These are phyloP conservation scores for Riparia riparia DNA, from an alignment of 2,113 vertebrate genomes.

Conservation along the genomic window DNA sequence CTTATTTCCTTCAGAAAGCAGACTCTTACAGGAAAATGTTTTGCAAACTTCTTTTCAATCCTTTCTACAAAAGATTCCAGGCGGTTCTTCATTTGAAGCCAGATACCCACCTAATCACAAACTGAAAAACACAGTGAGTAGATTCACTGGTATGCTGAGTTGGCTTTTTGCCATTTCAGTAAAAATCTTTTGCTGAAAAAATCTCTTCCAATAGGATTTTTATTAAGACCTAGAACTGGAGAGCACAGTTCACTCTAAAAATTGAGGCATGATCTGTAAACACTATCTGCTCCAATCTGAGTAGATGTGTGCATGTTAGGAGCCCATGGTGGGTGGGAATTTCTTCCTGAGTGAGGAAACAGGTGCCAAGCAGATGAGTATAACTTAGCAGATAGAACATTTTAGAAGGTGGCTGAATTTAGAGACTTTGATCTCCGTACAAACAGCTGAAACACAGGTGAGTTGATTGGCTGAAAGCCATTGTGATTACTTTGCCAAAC, in stretches of 20 bases:
- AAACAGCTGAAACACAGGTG: constrained; percentile 16
- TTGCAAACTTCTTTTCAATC: not conserved
- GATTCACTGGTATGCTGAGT: not conserved
- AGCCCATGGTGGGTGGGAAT: not conserved
- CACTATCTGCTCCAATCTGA: not conserved
- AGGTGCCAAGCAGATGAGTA: not conserved
- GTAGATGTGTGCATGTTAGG: accelerated
- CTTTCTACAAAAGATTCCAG: not conserved
- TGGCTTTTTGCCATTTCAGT: not conserved
- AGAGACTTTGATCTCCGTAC: not conserved
- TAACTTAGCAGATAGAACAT: not conserved
- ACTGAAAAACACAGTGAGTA: not conserved
- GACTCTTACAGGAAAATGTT: not conserved
- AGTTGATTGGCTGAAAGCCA: not conserved
- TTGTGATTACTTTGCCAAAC: not conserved
- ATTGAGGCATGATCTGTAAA: not conserved
- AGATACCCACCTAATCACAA: not conserved
- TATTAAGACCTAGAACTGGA: not conserved
- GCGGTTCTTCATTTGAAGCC: not conserved
- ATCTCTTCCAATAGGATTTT: not conserved
- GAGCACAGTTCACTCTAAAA: not conserved
- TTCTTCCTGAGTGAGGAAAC: not conserved
- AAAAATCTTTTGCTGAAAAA: not conserved
- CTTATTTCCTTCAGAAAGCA: not conserved
- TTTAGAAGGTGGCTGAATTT: not conserved